Evolutionary conservation across 2,888 invertebrate genomes (phyloP), one percentile per base, ranked within the genome.

Genomic region (Thalpophila matura): DNA sequence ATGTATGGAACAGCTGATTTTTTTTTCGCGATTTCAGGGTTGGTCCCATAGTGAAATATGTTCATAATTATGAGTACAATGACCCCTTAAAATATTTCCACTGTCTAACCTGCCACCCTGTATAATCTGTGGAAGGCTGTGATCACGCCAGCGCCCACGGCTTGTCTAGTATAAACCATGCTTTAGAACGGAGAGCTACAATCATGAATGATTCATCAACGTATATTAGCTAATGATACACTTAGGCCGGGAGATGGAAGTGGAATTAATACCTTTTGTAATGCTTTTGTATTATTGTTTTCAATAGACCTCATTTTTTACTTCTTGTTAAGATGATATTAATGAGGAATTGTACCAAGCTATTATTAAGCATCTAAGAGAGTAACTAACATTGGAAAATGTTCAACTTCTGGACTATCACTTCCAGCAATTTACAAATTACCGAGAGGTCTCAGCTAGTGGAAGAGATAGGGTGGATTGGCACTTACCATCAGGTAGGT

Each of bases 171-270:
- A 53, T 54, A 24, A 63, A 58, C 61, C 57, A 55, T 43, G 71
- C 54, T 71, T 74, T 60, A 61, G 35, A 56, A 46, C 58, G 54
- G 33, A 73, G 57, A 73, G 57, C 63, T 33, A 58, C 71, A 68
- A 67, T 53, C 70, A 74, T 72, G 70, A 75, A 71, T 82, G 80
- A 82, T 74, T 82, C 82, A 79, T 78, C 67, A 54, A 49, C 38
- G 42, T 49, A 59, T 62, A 66, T 70, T 74, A 76, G 56, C 56
- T 66, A 70, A 66, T 79, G 66, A 74, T 54, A 71, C 47, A 57
- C 46, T 35, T 40, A 65, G 62, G 10, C 54, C 53, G 20, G 46
- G 61, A 63, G 58, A 49, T 40, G 40, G 26, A 40, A 40, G 18
- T 1, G 31, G 14, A 27, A 37, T 58, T 35, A 45, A 35, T 64